A percentile compares a stretch with the other conserved stretches of the same genome.
These are phyloP conservation scores for Sarcophaga carnaria DNA, from an alignment of 2,888 invertebrate genomes.

Conservation along the genomic window DNA sequence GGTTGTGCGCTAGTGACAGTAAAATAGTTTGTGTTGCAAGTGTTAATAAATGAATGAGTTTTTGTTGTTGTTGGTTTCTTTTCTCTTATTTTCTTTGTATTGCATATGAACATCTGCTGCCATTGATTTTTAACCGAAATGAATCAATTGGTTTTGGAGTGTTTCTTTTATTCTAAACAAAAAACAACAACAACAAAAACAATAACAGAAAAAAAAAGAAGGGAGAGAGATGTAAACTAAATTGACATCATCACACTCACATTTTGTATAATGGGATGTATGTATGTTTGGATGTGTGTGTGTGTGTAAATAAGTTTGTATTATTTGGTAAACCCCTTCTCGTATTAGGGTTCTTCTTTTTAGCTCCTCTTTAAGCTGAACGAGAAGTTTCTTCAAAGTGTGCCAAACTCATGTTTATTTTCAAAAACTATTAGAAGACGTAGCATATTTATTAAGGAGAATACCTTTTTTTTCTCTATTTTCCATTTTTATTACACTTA, in stretches of 20 bases:
- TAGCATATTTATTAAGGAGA: slow-evolving; percentile 28
- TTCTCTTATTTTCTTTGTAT: not conserved
- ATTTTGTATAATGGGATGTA: slow-evolving; percentile 38
- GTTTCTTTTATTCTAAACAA: slow-evolving; percentile 49
- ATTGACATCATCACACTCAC: slow-evolving; percentile 53
- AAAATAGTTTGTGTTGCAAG: not conserved
- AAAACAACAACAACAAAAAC: not conserved
- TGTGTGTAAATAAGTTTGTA: slow-evolving; percentile 17
- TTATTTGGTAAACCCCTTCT: slow-evolving; percentile 61
- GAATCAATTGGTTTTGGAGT: slow-evolving; percentile 76
- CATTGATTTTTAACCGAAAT: slow-evolving; percentile 69
- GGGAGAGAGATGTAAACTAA: not conserved
- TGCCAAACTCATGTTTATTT: slow-evolving; percentile 52
- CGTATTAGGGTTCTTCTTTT: not conserved
- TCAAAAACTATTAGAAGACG: not conserved
- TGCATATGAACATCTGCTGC: slow-evolving; percentile 74
- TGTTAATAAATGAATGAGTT: not conserved
- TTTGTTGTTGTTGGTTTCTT: not conserved
- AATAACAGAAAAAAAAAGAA: no score
- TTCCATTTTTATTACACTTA: not conserved
- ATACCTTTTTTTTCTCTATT: slow-evolving; percentile 38
- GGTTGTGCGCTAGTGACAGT: no score
- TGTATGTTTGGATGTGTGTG: not conserved
- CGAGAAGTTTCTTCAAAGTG: slow-evolving; percentile 49
- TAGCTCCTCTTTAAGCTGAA: not conserved